phyloP scores from a whole-genome alignment of 1,140 invertebrate genomes.

The Holotrichia oblita region DNA sequence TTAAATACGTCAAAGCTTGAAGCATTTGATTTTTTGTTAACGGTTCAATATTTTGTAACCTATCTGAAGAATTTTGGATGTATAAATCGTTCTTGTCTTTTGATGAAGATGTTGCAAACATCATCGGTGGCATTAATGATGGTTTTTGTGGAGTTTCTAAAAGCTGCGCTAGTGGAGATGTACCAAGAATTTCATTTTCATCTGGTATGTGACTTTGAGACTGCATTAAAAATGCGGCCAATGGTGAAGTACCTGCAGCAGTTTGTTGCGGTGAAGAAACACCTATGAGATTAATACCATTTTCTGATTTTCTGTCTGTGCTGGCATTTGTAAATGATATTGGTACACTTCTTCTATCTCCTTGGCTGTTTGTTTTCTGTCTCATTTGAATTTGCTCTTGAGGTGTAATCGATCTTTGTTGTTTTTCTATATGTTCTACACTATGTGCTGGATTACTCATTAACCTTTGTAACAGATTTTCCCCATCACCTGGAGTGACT shows the following conservation, averaged over 20 bases:
- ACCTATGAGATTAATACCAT: constrained; percentile 65
- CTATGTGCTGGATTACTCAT: constrained; percentile 84
- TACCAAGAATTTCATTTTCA: constrained; percentile 58
- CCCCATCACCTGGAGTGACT: constrained; percentile 61
- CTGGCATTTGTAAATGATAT: constrained; percentile 55
- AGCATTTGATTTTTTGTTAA: constrained; percentile 87
- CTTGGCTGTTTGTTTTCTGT: constrained; percentile 52
- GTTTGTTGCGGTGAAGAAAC: constrained; percentile 56
- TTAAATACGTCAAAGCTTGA: constrained; percentile 86
- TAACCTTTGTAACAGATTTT: constrained; percentile 70
- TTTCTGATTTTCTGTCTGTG: constrained; percentile 56
- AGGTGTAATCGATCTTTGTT: constrained; percentile 78
- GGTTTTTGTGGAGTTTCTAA: constrained; percentile 69
- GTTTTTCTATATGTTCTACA: constrained; percentile 89
- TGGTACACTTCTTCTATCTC: constrained; percentile 62
- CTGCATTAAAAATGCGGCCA: constrained; percentile 61
- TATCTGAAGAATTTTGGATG: constrained; percentile 44
- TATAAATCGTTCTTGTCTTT: constrained; percentile 49
- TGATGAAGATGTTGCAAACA: constrained; percentile 71
- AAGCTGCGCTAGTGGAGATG: constrained; percentile 63
- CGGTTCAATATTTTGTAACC: constrained; percentile 66
- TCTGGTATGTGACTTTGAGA: constrained; percentile 53
- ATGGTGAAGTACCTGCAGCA: constrained; percentile 63
- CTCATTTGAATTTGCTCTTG: constrained; percentile 64
- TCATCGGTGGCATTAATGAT: constrained; percentile 82